Conservation (phyloP, 2,797 vertebrate genomes). For the Salarias fasciatus region DNA sequence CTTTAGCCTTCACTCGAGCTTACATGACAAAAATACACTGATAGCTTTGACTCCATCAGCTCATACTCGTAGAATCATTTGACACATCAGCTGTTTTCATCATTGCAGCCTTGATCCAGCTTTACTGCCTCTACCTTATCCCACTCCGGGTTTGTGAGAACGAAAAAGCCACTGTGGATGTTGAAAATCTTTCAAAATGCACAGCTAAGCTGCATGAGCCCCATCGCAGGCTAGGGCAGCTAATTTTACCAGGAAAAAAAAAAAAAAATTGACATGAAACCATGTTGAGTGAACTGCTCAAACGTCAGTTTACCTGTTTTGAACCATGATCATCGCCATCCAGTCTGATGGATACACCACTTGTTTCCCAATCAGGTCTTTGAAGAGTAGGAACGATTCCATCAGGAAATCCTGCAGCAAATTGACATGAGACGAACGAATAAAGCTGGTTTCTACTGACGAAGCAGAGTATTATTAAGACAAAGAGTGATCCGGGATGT, state of each 20-base stretch:
- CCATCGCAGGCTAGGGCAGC: background rate
- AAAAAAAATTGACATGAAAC: background rate
- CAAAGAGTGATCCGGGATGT: too few relatives aligned
- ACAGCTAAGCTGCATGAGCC: background rate
- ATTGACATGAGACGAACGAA: too few relatives aligned
- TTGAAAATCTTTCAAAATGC: conserved; percentile 30
- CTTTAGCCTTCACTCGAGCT: conserved; percentile 21
- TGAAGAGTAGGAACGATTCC: conserved; percentile 97
- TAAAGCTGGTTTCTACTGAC: too few relatives aligned
- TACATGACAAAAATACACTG: conserved; percentile 25
- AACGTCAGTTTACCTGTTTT: conserved; percentile 89
- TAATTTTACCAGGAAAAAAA: background rate
- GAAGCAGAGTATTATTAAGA: too few relatives aligned
- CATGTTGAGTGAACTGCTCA: background rate
- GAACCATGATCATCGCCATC: conserved; percentile 99
- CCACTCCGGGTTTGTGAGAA: conserved; percentile 40
- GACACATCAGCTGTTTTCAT: conserved; percentile 58
- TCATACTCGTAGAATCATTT: conserved; percentile 34
- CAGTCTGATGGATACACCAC: conserved; percentile 96
- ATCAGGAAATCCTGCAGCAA: conserved; percentile 93
- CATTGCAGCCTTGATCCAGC: conserved; percentile 45
- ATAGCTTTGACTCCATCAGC: conserved; percentile 33
- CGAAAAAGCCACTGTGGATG: conserved; percentile 28
- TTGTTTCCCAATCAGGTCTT: conserved; percentile 94
- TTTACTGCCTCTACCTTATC: conserved; percentile 45